phyloP scores from a whole-genome alignment of 2,113 vertebrate species.

The Xenopus laevis region DNA sequence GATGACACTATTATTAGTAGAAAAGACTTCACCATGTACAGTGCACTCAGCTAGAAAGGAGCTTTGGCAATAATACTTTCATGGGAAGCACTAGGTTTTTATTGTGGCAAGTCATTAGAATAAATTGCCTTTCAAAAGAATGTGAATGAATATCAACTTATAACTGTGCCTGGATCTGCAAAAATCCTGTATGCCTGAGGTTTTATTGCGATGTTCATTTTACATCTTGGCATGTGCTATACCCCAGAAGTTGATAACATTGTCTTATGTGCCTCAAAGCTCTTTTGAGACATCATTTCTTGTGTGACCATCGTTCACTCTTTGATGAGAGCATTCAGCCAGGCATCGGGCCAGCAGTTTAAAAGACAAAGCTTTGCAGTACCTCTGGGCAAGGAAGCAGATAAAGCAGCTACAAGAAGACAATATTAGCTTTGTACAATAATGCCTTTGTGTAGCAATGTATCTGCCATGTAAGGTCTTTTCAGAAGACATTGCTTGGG shows the following conservation, averaged over 20 bases:
- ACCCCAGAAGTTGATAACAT: slow-evolving; percentile 30
- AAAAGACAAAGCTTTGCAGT: slow-evolving; percentile 26
- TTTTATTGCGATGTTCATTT: slow-evolving; percentile 34
- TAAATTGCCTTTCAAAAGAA: slow-evolving; percentile 26
- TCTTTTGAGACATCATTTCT: slow-evolving; percentile 27
- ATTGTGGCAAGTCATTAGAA: slow-evolving; percentile 34
- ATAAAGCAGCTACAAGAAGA: slow-evolving; percentile 1
- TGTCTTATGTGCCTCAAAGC: slow-evolving; percentile 18
- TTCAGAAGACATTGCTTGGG: too few relatives aligned
- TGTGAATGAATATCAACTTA: slow-evolving; percentile 26
- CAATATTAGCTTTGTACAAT: slow-evolving; percentile 13
- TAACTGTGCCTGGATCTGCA: slow-evolving; percentile 33
- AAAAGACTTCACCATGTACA: neutral
- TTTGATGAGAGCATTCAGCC: slow-evolving; percentile 18
- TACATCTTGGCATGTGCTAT: slow-evolving; percentile 25
- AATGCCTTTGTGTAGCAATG: neutral
- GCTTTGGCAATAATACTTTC: slow-evolving; percentile 31
- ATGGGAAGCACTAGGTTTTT: slow-evolving; percentile 23
- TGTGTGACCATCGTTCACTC: slow-evolving; percentile 12
- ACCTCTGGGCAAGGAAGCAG: slow-evolving; percentile 18
- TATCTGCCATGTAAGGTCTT: neutral
- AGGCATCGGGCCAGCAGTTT: slow-evolving; percentile 30
- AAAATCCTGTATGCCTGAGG: slow-evolving; percentile 31
- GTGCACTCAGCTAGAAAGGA: slow-evolving; percentile 10
- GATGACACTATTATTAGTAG: neutral